Conservation (phyloP, 2,797 vertebrate species). For the Myripristis jacobus region DNA sequence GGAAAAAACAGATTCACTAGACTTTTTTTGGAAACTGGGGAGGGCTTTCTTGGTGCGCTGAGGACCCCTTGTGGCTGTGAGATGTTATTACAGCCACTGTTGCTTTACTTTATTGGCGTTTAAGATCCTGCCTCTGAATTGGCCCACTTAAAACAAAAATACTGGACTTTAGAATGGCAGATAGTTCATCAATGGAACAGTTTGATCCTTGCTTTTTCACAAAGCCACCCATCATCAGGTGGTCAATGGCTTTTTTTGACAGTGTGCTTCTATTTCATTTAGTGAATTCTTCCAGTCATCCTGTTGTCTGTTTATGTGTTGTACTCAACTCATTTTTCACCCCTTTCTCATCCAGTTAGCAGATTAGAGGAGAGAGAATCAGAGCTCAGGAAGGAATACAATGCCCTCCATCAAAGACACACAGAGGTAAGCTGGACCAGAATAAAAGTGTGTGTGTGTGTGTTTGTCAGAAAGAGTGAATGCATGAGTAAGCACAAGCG, state of each 20-base stretch:
- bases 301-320: background rate
- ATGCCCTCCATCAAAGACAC: constrained; percentile 94
- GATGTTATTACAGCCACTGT: constrained; percentile 50
- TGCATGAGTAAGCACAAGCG: no score
- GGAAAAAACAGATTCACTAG: background rate
- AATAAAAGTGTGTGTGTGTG: background rate
- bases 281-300: background rate
- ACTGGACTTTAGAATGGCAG: background rate
- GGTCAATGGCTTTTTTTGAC: no score
- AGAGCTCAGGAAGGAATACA: constrained; percentile 96
- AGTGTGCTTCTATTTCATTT: background rate
- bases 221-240: background rate
- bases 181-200: background rate
- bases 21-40: background rate
- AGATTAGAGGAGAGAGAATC: constrained; percentile 96
- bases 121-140: no score
- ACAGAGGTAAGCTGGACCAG: constrained; percentile 88
- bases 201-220: background rate
- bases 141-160: background rate
- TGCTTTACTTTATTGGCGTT: no score
- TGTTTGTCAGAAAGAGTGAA: constrained; percentile 6
- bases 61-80: constrained; percentile 71
- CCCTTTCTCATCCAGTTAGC: constrained; percentile 86
- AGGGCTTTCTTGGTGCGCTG: constrained; percentile 21
- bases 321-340: background rate